Conservation (phyloP, 2,113 vertebrate species). For the Anser cygnoides region DNA sequence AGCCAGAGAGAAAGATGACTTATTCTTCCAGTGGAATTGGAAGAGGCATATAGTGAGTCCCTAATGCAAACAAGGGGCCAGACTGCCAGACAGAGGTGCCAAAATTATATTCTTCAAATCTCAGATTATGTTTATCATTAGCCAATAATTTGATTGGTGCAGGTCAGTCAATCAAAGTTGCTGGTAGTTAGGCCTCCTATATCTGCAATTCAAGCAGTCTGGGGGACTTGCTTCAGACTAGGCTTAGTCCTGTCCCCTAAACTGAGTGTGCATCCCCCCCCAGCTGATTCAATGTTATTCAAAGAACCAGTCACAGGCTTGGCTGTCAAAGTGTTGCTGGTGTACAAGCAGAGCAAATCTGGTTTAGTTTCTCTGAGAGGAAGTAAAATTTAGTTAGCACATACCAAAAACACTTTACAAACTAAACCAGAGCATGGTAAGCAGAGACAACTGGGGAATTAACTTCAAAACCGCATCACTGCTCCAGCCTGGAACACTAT, state of each 20-base stretch:
- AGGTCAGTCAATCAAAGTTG: neutral
- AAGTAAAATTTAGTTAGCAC: neutral
- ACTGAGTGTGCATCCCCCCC: neutral
- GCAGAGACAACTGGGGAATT: neutral
- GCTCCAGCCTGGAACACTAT: neutral
- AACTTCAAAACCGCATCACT: conserved; percentile 33
- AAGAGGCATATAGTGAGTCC: neutral
- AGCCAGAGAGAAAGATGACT: conserved; percentile 27
- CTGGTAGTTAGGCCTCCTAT: neutral
- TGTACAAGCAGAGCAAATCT: neutral
- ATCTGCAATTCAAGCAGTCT: neutral
- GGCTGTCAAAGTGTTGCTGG: neutral
- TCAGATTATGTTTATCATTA: neutral
- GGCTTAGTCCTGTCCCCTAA: neutral
- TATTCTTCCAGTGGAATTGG: conserved; percentile 38
- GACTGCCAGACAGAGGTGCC: neutral
- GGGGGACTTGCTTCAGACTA: neutral
- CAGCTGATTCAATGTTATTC: neutral
- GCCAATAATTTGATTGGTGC: neutral
- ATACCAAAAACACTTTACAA: conserved; percentile 18
- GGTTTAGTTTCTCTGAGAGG: conserved; percentile 1
- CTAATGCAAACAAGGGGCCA: neutral
- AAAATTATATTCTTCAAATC: conserved; percentile 1
- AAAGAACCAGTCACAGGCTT: neutral
- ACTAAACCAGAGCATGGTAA: neutral